These are phyloP conservation scores for Calliscelio sp. DNA, from an alignment of 2,888 invertebrate species.

Conservation along the genomic window DNA sequence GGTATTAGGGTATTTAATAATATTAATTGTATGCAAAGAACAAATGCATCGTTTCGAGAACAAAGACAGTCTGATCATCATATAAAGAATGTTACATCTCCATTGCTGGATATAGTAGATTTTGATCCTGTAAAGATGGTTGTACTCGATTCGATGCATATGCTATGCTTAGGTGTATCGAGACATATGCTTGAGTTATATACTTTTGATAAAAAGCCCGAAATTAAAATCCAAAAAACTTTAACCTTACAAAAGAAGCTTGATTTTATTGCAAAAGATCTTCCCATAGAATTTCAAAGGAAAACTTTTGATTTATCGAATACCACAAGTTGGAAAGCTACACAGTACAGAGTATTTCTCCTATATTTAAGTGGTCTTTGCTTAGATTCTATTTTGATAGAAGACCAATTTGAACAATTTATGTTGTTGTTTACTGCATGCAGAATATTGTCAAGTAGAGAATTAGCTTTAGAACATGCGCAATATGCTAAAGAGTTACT, in stretches of 20 bases:
- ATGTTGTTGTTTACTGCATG: neutral
- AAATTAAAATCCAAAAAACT: too few relatives aligned
- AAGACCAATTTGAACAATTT: constrained; percentile 5
- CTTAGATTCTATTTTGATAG: neutral
- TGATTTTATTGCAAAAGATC: neutral
- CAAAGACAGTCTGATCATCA: constrained; percentile 57
- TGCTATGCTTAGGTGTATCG: neutral
- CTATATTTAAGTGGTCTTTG: constrained; percentile 4
- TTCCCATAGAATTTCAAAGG: neutral
- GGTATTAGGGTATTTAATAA: constrained; percentile 47
- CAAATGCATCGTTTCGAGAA: constrained; percentile 37
- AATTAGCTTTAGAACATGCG: neutral
- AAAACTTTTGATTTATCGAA: constrained; percentile 9
- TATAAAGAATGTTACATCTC: too few relatives aligned
- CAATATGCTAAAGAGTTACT: neutral
- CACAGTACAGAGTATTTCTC: neutral
- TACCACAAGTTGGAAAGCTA: constrained; percentile 13
- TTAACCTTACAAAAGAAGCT: neutral
- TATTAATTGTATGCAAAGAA: constrained; percentile 30
- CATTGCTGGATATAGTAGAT: constrained; percentile 20
- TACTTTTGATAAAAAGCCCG: neutral
- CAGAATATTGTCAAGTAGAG: neutral
- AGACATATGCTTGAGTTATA: neutral
- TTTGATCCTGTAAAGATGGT: neutral
- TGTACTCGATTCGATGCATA: constrained; percentile 3